Base-by-base conservation (phyloP, 2,113 vertebrate genomes). In the Perognathus longimembris region DNA sequence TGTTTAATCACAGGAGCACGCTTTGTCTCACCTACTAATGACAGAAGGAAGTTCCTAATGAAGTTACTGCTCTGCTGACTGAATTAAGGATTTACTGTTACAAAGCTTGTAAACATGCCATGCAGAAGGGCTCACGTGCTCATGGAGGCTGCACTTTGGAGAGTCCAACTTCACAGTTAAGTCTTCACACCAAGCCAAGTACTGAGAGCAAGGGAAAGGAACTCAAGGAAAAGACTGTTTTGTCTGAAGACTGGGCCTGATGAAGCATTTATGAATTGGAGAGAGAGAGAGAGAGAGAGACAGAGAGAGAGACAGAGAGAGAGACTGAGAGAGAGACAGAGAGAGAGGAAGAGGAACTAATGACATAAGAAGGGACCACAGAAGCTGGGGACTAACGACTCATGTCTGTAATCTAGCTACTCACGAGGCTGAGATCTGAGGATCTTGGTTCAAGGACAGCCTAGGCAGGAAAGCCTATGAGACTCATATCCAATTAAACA, bases 21-120 rank as follows among this genome's bases (percentile, higher is more conserved):
- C 74, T 57, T 26, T 30, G 74, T 59, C 42, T 14, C 66, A 88
- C 75, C 81, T 70, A 1, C 89, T 85, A 9, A 85, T 32, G 59
- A 54, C 82, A 76, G 74, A 14, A 89, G 75, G 77, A 75, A 57
- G 61, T 82, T 87, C 77, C 92, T 86, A 36, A 91, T 79, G 94
- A 91, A 95, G 82, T 57, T 66, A 76, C 24, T 69, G 88, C 85
- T 91, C 90, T 93, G 66, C 66, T 69, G 66, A n/a, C 75, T n/a
- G 78, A 90, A 94, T 95, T 34, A 92, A 73, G 90, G 88, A 90
- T 92, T 87, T 92, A 66, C 34, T 38, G 26, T 81, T 89, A 12
- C 0, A 5, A 59, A 6, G 85, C 91, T 73, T 92, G 64, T 81
- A 66, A 92, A 91, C 70, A 63, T 21, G 12, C 50, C 2, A 0